Evolutionary conservation across 2,888 invertebrate genomes (phyloP).

Genomic region (Parnassius orleans): DNA sequence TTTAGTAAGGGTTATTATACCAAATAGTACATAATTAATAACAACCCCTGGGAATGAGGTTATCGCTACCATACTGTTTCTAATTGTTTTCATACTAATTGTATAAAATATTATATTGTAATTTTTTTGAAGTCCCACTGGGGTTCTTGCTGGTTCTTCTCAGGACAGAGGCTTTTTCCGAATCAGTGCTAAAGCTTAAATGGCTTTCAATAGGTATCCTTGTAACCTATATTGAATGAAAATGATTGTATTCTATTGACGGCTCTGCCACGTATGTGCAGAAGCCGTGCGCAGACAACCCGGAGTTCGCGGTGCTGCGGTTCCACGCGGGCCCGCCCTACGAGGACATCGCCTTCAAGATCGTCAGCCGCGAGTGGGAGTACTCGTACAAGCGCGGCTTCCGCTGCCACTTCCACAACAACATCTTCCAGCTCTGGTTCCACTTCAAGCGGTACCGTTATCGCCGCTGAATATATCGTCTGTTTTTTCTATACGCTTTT

Average conservation of each 20-base stretch:
- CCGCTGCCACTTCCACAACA: constrained; percentile 99
- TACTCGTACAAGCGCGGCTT: constrained; percentile 99
- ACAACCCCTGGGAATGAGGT: too few relatives aligned
- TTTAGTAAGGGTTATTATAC: neutral
- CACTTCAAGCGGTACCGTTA: constrained; percentile 99
- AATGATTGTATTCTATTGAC: too few relatives aligned
- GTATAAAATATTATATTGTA: too few relatives aligned
- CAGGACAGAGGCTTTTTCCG: too few relatives aligned
- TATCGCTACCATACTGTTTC: too few relatives aligned
- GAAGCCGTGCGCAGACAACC: constrained; percentile 95
- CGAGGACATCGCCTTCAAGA: constrained; percentile 99
- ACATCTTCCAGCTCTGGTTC: constrained; percentile 99
- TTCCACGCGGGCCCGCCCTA: constrained; percentile 99
- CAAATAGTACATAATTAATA: neutral
- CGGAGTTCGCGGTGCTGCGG: constrained; percentile 95
- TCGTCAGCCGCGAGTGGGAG: constrained; percentile 99
- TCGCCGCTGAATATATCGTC: constrained; percentile 81
- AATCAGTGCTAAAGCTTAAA: too few relatives aligned
- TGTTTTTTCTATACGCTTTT: neutral
- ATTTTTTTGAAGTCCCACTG: too few relatives aligned
- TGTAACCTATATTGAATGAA: too few relatives aligned
- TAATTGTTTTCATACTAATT: too few relatives aligned
- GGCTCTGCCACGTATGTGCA: constrained; percentile 48
- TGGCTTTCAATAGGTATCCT: too few relatives aligned
- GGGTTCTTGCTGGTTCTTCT: too few relatives aligned